Evolutionary conservation across 2,113 vertebrate species (phyloP), one percentile per base, ranked within the genome.

Genomic region (Cyphomyrus discorhynchus): DNA sequence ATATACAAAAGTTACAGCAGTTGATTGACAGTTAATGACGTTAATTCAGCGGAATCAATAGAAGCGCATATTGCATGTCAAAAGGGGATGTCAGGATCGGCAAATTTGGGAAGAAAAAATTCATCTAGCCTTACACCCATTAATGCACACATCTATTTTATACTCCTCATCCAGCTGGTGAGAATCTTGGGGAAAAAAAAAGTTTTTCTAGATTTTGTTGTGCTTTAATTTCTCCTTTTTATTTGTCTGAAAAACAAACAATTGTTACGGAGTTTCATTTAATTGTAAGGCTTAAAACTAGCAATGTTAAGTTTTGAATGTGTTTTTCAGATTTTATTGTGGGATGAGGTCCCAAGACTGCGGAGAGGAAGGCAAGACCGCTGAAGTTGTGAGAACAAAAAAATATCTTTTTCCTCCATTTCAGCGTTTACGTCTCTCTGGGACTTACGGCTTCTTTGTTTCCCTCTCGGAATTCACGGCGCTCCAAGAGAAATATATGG

Each of bases 1-100:
- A 17, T 53, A 80, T 27, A 47, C 47, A 10, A 3, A 27, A 89
- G n/a, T 50, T 82, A 24, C 27, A 49, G 49, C n/a, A 21, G 13
- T 39, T 49, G 88, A 89, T 35, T 50, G 66, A 49, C 27, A 80
- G 87, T 42, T 88, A 88, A 42, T 88, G 49, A 89, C 52, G 50
- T 74, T 80, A 21, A 89, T 80, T 50, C 46, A 47, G 15, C 70
- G 53, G 27, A 80, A 31, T 80, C 70, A 82, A 80, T 80, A 66
- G 56, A 66, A 66, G 35, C 53, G 21, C 2, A 9, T 80, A 31
- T 53, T 47, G 47, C 9, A 53, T 39, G 62, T 80, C n/a, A 80
- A 42, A 84, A 42, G 46, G 24, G 11, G 27, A 53, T 52, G 66
- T 19, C 42, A 35, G 24, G 39, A 70, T 47, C 10, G 5, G 56